Conservation (phyloP, 35 echinoderm and acorn worm species). For the Eucidaris tribuloides region DNA sequence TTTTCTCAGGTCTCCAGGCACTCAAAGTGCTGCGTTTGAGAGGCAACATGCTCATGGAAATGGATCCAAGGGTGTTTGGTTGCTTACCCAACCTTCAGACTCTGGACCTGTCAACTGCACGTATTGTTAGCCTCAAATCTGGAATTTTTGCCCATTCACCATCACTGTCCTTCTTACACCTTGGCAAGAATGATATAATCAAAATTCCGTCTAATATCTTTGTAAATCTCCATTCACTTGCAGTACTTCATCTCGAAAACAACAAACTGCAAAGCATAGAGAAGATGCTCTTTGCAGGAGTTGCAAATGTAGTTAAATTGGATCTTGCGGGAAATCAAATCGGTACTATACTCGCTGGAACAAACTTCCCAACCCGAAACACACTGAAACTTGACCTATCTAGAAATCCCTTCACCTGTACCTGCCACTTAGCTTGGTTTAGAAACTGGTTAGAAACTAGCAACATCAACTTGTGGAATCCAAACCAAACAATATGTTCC, state of each 20-base stretch:
- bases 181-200: not conserved
- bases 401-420: not conserved
- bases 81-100: not conserved
- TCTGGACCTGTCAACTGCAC: not conserved
- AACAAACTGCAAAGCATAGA: not conserved
- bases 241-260: not conserved
- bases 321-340: constrained; percentile 7
- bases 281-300: not conserved
- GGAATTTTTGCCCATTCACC: not conserved
- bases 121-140: not conserved
- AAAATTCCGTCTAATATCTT: not conserved
- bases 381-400: not conserved
- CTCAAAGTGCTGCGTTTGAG: not conserved
- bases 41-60: not conserved
- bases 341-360: not conserved
- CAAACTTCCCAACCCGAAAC: not conserved
- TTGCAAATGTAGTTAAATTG: not conserved
- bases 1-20: not conserved
- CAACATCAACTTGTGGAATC: not conserved
- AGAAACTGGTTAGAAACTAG: not conserved
- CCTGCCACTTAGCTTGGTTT: not conserved
- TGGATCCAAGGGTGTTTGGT: not conserved
- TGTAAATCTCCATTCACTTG: not conserved
- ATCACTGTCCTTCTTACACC: not conserved
- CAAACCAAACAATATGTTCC: not conserved